These are phyloP conservation scores for Oncorhynchus mykiss DNA, from an alignment of 2,113 vertebrate species.

Conservation along the genomic window DNA sequence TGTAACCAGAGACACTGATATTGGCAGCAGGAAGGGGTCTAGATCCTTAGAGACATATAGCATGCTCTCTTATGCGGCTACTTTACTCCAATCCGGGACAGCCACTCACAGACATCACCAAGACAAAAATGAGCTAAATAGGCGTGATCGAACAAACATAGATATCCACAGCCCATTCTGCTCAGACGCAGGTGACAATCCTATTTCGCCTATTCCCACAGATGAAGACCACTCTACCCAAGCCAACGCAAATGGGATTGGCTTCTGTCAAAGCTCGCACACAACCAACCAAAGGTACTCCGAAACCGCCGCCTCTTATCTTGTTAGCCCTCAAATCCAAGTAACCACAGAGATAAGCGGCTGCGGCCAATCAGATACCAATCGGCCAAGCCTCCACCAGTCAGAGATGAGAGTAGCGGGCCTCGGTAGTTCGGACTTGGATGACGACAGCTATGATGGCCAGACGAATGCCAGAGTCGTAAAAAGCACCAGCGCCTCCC, in stretches of 20 bases:
- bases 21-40: conserved; percentile 21
- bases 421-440: neutral
- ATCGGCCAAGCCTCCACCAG: conserved; percentile 21
- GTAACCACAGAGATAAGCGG: neutral
- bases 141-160: conserved; percentile 5
- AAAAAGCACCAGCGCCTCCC: conserved; percentile 49
- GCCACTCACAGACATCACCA: conserved; percentile 18
- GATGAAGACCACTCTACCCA: conserved; percentile 1
- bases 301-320: neutral
- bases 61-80: conserved; percentile 56
- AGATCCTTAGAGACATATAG: conserved; percentile 60
- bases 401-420: conserved; percentile 32
- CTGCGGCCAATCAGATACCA: conserved; percentile 22
- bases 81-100: conserved; percentile 46
- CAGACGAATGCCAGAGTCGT: conserved; percentile 37
- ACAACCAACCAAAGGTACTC: conserved; percentile 2
- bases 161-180: conserved; percentile 2
- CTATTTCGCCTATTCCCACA: neutral
- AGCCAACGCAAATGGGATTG: neutral
- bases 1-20: neutral
- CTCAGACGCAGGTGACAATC: conserved; percentile 22
- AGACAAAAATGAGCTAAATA: conserved; percentile 28
- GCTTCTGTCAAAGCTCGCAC: neutral
- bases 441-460: neutral
- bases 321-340: neutral